Percentiles rank a stretch among this genome's conserved stretches.
Evolutionary conservation across 2,888 invertebrate genomes (phyloP).

Genomic region (Bellardia bayeri): DNA sequence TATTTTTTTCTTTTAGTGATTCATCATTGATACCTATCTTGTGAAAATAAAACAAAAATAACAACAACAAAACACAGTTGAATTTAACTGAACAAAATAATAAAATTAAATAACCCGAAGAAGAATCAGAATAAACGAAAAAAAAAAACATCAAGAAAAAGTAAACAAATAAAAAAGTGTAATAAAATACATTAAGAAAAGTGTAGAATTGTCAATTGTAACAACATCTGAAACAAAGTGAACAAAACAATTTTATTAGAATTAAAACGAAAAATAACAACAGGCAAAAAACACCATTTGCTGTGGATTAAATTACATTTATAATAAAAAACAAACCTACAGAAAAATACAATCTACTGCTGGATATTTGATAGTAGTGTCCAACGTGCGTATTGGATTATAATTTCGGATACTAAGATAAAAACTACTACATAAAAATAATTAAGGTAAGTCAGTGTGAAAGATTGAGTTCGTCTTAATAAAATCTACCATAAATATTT

Average conservation of each 20-base stretch:
- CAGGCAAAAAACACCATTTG: neutral
- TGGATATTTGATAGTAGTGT: constrained; percentile 17
- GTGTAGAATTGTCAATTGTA: constrained; percentile 42
- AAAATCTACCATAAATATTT: neutral
- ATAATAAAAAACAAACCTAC: neutral
- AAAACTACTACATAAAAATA: neutral
- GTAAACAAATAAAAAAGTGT: constrained; percentile 23
- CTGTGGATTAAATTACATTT: constrained; percentile 28
- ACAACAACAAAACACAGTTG: neutral
- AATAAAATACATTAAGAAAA: constrained; percentile 38
- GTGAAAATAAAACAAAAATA: neutral
- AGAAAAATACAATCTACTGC: neutral
- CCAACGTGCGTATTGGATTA: constrained; percentile 35
- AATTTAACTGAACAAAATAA: constrained; percentile 34
- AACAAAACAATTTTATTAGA: constrained; percentile 16
- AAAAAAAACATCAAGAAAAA: constrained; percentile 12
- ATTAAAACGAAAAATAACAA: neutral
- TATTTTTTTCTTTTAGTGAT: constrained; percentile 56
- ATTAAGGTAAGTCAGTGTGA: constrained; percentile 27
- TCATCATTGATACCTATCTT: constrained; percentile 48
- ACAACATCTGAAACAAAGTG: constrained; percentile 19
- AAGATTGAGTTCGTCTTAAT: constrained; percentile 10
- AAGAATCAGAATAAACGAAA: constrained; percentile 25
- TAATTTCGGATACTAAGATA: constrained; percentile 23
- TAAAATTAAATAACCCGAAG: constrained; percentile 27